phyloP scores from a whole-genome alignment of 2,797 vertebrate genomes.

The Pangasius djambal region DNA sequence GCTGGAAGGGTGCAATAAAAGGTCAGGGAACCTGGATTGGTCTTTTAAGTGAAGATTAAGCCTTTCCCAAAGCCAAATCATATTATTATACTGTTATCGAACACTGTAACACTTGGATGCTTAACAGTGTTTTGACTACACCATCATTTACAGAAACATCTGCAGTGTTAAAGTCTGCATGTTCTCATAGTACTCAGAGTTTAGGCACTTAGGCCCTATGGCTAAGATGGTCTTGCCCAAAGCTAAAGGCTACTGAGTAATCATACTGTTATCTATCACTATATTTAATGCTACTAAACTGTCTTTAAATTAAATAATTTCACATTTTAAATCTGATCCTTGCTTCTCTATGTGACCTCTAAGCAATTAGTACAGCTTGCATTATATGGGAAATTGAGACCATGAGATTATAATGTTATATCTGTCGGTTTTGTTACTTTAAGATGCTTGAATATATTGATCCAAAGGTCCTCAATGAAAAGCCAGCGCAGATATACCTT shows the following conservation, averaged over 20 bases:
- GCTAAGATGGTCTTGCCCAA: neutral
- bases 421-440: neutral
- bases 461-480: neutral
- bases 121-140: neutral
- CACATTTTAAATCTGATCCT: neutral
- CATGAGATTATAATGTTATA: neutral
- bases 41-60: neutral
- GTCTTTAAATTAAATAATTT: neutral
- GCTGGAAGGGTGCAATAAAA: conserved; percentile 27
- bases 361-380: neutral
- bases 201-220: neutral
- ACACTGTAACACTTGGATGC: neutral
- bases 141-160: neutral
- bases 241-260: neutral
- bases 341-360: neutral
- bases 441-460: neutral
- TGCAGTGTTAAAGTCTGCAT: neutral
- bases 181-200: neutral
- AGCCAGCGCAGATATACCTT: neutral
- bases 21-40: neutral
- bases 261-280: neutral
- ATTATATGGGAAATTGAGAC: neutral
- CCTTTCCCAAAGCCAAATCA: neutral
- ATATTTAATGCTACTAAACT: neutral
- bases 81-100: neutral